phyloP scores from a whole-genome alignment of 2,113 vertebrate genomes.

The Oreochromis niloticus region DNA sequence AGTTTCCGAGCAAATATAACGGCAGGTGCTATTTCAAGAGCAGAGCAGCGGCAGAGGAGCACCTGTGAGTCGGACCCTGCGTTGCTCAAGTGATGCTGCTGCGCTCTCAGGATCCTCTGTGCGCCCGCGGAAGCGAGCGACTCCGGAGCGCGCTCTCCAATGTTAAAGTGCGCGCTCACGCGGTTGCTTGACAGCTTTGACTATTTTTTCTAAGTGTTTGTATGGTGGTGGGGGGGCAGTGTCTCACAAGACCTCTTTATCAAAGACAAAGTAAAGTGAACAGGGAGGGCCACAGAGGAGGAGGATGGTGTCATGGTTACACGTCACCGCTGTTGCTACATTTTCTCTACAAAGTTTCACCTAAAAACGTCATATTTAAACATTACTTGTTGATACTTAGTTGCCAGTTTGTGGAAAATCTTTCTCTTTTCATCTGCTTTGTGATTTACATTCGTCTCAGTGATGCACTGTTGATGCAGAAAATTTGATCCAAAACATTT shows the following conservation, averaged over 20 bases:
- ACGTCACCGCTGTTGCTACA: neutral
- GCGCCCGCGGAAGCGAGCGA: neutral
- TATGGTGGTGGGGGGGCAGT: neutral
- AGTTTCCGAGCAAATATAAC: neutral
- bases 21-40: neutral
- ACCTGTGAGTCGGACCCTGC: conserved; percentile 12
- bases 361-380: neutral
- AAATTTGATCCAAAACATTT: neutral
- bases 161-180: conserved; percentile 21
- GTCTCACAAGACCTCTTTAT: neutral
- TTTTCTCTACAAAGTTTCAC: neutral
- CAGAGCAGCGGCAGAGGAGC: neutral
- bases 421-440: neutral
- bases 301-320: neutral
- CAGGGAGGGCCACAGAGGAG: neutral
- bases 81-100: conserved; percentile 11
- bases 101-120: neutral
- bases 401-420: neutral
- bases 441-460: neutral
- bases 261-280: neutral
- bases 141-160: neutral
- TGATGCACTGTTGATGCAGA: neutral
- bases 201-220: neutral
- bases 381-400: neutral
- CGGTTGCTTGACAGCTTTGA: neutral